Evolutionary conservation across 2,113 vertebrate species (phyloP).

Genomic region (Myiagra hebetior): DNA sequence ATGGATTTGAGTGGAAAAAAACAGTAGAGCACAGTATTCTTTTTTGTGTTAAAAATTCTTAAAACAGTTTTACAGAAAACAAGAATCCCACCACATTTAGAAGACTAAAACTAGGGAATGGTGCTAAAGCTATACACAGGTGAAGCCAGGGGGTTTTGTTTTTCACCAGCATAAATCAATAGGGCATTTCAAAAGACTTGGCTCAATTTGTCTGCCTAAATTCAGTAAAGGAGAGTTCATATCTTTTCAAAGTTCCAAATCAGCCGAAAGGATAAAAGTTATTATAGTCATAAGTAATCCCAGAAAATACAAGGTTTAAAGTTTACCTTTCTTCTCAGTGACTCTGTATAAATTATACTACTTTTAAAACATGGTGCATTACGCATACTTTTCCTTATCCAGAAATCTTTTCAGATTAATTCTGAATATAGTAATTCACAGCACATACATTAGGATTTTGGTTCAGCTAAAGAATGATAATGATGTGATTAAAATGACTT

Average conservation of each 20-base stretch:
- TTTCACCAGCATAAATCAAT: neutral
- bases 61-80: neutral
- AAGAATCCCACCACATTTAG: neutral
- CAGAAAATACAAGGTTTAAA: neutral
- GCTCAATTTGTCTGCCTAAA: neutral
- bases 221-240: neutral
- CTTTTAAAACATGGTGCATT: neutral
- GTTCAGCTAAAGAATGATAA: constrained; percentile 1
- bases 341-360: neutral
- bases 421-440: neutral
- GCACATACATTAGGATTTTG: neutral
- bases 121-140: neutral
- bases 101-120: neutral
- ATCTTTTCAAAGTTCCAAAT: neutral
- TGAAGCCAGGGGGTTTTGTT: neutral
- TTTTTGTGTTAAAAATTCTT: neutral
- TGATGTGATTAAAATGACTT: constrained; percentile 9
- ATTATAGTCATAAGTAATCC: neutral
- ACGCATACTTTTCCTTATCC: neutral
- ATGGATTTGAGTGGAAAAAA: neutral
- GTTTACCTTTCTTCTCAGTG: neutral
- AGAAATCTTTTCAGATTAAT: neutral
- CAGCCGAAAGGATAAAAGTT: neutral
- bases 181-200: neutral
- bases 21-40: neutral